Percentiles rank a stretch among this genome's conserved stretches.
Conservation (phyloP, 2,888 invertebrate genomes). For the Himalopsyche tibetana region DNA sequence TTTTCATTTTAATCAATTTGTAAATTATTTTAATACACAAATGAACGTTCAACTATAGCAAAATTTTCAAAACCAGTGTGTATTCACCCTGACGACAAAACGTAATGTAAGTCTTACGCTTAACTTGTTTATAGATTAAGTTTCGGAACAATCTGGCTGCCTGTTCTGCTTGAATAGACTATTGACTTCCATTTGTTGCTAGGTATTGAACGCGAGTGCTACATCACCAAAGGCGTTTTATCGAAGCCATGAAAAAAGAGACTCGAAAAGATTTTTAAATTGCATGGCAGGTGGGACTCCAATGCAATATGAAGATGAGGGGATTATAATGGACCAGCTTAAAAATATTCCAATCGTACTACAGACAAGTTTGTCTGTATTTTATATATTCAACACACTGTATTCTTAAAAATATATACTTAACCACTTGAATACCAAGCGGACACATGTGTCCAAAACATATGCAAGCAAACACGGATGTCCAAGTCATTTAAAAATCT, state of each 20-base stretch:
- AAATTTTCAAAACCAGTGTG: no score
- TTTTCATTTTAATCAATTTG: no score
- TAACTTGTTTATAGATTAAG: background rate
- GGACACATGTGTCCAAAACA: no score
- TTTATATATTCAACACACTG: no score
- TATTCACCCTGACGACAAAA: no score
- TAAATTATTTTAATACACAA: no score
- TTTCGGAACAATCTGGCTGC: background rate
- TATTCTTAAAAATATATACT: no score
- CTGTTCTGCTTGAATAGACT: background rate
- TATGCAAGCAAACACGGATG: no score
- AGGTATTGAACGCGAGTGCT: background rate
- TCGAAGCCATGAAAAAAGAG: background rate
- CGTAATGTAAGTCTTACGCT: background rate
- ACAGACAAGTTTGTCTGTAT: no score
- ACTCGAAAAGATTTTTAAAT: background rate
- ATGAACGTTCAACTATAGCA: no score
- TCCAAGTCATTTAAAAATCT: no score
- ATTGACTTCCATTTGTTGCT: slow-evolving; percentile 11
- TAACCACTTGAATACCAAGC: no score
- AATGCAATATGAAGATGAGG: background rate
- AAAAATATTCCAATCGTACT: background rate
- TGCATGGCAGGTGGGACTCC: background rate
- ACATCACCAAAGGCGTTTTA: background rate
- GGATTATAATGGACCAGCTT: background rate